Evolutionary conservation across 2,888 invertebrate species (phyloP), one percentile per base, ranked within the genome.

Genomic region (Lycophotia porphyrea): DNA sequence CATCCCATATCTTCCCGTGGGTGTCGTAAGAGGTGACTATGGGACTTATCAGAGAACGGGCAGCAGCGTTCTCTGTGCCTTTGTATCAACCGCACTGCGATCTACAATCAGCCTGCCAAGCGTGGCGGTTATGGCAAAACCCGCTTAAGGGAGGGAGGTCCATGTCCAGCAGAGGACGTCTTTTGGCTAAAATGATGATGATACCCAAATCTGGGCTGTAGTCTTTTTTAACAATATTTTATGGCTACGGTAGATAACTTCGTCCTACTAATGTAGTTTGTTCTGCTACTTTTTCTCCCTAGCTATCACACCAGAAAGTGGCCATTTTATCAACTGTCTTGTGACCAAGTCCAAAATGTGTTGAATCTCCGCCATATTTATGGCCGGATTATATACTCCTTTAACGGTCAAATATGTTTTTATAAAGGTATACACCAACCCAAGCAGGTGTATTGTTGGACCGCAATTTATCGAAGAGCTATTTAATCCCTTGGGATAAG

Each of bases 401-500:
- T 73, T 73, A 44, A 36, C 15, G 34, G 27, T 58, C 36, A 21
- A 52, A 55, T 67, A 27, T 55, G 39, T 64, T 42, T 49, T 31
- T 31, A 31, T 24, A 58, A 31, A 70, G 21, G 13, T 34, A n/a
- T n/a, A 36, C 27, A 1, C 27, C 49, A 47, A 24, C 7, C 5
- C 27, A 34, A 42, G 42, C 42, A 76, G 44, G 36, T 80, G 42
- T 79, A 60, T 70, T 70, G 42, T 44, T 31, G 49, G 49, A 52
- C 61, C 34, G 61, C 31, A 80, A 72, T 76, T 76, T 76, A 52
- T 36, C 31, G 36, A 44, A 76, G 36, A 61, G 36, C 49, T 27
- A 44, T 11, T 71, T 49, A 80, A 80, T 52, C 73, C 42, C 42
- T 72, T 8, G 49, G 80, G 73, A 72, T 72, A 49, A 31, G 18